Percentiles rank a stretch among this genome's conserved stretches.
Evolutionary conservation across 2,113 vertebrate genomes (phyloP).

Genomic region (Oncorhynchus gorbuscha): DNA sequence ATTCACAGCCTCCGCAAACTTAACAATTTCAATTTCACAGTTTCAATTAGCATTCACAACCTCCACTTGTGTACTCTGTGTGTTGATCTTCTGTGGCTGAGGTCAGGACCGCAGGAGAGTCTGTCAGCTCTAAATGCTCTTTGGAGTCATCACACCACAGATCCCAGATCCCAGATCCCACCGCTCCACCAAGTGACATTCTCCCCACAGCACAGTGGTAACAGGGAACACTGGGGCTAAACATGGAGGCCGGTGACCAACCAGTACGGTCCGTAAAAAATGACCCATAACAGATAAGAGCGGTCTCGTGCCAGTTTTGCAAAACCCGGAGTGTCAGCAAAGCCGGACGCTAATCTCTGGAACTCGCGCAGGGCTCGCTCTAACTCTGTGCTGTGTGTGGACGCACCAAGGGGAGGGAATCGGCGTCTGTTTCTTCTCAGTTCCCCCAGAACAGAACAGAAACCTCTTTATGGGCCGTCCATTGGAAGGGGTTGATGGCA

Average conservation of each 20-base stretch:
- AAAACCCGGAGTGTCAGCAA: constrained; percentile 43
- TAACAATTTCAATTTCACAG: background rate
- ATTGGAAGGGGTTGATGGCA: constrained; percentile 71
- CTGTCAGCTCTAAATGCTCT: background rate
- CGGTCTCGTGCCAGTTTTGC: constrained; percentile 34
- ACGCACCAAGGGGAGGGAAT: constrained; percentile 26
- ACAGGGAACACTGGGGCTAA: background rate
- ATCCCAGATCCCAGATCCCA: background rate
- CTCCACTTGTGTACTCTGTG: background rate
- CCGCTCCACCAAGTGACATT: background rate
- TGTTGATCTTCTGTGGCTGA: background rate
- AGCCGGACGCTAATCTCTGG: constrained; percentile 50
- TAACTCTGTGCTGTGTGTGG: constrained; percentile 33
- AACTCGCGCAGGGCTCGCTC: constrained; percentile 37
- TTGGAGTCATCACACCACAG: background rate
- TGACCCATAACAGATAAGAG: constrained; percentile 33
- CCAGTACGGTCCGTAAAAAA: constrained; percentile 18
- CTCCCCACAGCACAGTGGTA: background rate
- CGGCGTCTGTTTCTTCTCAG: constrained; percentile 88
- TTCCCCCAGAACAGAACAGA: constrained; percentile 66
- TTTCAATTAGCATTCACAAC: background rate
- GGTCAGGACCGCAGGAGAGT: constrained; percentile 1
- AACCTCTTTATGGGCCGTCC: constrained; percentile 86
- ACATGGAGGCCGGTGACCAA: constrained; percentile 1
- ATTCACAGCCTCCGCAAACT: constrained; percentile 2